Conservation (phyloP, 1,140 invertebrate genomes). For the Camponotus pennsylvanicus region DNA sequence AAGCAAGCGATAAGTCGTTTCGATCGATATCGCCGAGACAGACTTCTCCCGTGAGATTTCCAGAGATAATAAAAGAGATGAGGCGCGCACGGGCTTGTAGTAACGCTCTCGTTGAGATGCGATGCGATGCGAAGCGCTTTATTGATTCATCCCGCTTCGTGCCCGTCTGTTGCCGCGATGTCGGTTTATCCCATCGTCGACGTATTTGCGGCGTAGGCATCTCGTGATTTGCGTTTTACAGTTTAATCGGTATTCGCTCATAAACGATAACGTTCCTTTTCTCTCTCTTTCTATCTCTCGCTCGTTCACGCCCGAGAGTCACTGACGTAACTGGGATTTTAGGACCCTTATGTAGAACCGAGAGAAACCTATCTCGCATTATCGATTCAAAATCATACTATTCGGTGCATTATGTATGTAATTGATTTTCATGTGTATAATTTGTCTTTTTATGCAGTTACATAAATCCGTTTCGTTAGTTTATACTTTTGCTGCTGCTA, state of each 20-base stretch:
- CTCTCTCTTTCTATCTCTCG: constrained; percentile 22
- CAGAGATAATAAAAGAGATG: constrained; percentile 20
- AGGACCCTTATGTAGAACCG: not conserved
- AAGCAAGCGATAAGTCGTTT: not conserved
- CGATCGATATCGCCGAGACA: constrained; percentile 38
- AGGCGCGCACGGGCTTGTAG: not conserved
- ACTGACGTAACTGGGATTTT: constrained; percentile 22
- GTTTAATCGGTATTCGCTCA: constrained; percentile 65
- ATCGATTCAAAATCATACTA: not conserved
- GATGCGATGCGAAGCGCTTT: constrained; percentile 64
- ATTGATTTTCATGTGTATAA: no score
- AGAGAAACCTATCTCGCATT: not conserved
- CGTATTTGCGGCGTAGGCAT: constrained; percentile 68
- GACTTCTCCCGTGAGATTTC: constrained; percentile 21
- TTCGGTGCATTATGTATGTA: no score
- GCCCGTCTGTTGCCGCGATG: constrained; percentile 62
- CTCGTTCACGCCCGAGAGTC: not conserved
- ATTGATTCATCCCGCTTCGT: constrained; percentile 70
- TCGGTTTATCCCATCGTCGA: constrained; percentile 71
- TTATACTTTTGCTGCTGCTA: not conserved
- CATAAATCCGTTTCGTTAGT: not conserved
- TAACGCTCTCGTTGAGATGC: constrained; percentile 39
- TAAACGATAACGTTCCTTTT: not conserved
- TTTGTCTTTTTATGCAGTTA: not conserved
- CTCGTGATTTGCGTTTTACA: constrained; percentile 72